Conservation (phyloP, 2,888 invertebrate genomes). For the Cancer borealis region DNA sequence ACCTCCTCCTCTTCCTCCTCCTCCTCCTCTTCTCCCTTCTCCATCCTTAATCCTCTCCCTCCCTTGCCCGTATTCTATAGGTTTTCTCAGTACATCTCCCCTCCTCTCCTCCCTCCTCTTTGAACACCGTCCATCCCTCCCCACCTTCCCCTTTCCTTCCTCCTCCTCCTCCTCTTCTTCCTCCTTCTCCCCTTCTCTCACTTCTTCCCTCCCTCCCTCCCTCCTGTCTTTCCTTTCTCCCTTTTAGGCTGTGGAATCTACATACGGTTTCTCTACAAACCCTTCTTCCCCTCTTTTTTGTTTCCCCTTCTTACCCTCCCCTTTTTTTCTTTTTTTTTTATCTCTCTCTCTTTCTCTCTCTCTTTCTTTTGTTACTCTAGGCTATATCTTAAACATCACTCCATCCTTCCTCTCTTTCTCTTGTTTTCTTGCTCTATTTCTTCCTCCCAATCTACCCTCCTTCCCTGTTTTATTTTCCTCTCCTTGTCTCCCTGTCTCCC, state of each 20-base stretch:
- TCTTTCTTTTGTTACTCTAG: neutral
- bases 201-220: neutral
- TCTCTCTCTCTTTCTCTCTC: constrained; percentile 39
- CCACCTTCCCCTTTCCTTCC: neutral
- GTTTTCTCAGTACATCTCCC: neutral
- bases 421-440: neutral
- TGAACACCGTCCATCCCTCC: neutral
- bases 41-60: neutral
- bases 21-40: neutral
- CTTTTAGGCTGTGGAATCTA: neutral
- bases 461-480: neutral
- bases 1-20: neutral
- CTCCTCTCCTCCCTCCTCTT: neutral
- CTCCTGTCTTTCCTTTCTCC: neutral
- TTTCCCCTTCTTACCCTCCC: neutral
- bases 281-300: neutral
- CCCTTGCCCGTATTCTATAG: neutral
- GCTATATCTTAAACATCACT: neutral
- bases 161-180: neutral
- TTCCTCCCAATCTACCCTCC: neutral
- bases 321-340: neutral
- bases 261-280: constrained; percentile 9
- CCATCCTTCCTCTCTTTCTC: neutral
- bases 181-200: neutral
- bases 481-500: neutral